Evolutionary conservation across 1,140 invertebrate species (phyloP).

Genomic region (Drosophila seguyi): DNA sequence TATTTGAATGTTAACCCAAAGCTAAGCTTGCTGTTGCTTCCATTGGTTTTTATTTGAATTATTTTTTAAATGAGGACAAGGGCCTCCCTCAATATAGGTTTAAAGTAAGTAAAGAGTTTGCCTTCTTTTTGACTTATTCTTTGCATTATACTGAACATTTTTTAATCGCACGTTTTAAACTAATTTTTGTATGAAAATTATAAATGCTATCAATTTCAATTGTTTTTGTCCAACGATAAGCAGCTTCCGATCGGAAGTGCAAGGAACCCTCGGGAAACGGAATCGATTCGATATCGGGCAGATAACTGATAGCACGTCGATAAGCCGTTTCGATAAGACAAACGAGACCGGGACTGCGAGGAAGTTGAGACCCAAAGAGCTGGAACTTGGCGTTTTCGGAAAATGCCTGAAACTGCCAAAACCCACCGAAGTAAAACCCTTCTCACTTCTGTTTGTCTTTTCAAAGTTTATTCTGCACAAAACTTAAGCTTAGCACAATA

Average conservation of each 20-base stretch:
- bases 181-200: too few relatives aligned
- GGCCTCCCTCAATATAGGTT: too few relatives aligned
- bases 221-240: slow-evolving; percentile 3
- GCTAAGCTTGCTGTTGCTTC: too few relatives aligned
- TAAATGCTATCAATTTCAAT: too few relatives aligned
- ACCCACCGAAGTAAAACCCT: neutral
- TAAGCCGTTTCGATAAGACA: neutral
- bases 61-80: too few relatives aligned
- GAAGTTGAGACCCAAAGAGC: neutral
- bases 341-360: neutral
- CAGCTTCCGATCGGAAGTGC: slow-evolving; percentile 34
- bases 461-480: slow-evolving; percentile 36
- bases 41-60: too few relatives aligned
- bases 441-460: slow-evolving; percentile 6
- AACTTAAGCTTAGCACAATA: slow-evolving; percentile 41
- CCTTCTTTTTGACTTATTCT: too few relatives aligned
- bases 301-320: neutral
- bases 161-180: too few relatives aligned
- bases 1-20: too few relatives aligned
- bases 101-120: too few relatives aligned
- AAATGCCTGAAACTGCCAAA: neutral
- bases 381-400: neutral
- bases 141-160: too few relatives aligned
- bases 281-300: neutral
- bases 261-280: neutral